These are phyloP conservation scores for Ceratosolen solmsi DNA, from an alignment of 1,140 invertebrate species.

Conservation along the genomic window DNA sequence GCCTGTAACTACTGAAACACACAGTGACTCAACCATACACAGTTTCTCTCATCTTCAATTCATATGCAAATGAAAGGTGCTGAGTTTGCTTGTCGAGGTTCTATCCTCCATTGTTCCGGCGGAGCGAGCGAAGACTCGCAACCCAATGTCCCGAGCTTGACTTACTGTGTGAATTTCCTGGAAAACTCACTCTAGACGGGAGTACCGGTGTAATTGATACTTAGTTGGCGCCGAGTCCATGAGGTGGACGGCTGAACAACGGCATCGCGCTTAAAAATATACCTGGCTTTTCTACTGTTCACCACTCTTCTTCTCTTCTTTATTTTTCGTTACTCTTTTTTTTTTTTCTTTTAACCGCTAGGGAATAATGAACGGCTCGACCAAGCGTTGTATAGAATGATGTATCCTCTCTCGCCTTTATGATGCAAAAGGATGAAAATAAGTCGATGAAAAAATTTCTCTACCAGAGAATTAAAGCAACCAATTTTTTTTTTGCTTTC, in stretches of 20 bases:
- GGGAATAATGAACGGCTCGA: constrained; percentile 3
- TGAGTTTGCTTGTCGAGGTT: constrained; percentile 55
- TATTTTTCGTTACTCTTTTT: constrained; percentile 1
- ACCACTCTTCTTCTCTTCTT: constrained; percentile 22
- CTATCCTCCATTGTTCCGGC: constrained; percentile 65
- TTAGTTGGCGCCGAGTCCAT: constrained; percentile 53
- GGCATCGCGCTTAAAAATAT: not conserved
- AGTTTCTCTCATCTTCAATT: constrained; percentile 61
- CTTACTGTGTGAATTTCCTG: constrained; percentile 73
- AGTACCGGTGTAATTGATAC: constrained; percentile 70
- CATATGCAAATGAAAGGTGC: constrained; percentile 72
- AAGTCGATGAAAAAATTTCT: not conserved
- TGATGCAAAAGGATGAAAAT: not conserved
- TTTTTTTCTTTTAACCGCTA: constrained; percentile 33
- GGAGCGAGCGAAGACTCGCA: constrained; percentile 53
- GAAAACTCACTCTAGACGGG: constrained; percentile 63
- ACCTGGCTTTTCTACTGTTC: not conserved
- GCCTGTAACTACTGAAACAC: constrained; percentile 40
- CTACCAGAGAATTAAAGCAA: not conserved
- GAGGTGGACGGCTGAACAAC: constrained; percentile 23
- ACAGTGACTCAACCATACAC: constrained; percentile 16
- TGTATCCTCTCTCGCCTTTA: not conserved
- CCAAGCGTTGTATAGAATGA: not conserved
- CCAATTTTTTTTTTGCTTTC: constrained; percentile 8
- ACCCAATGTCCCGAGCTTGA: constrained; percentile 67